Evolutionary conservation across 2,888 invertebrate genomes (phyloP).

Genomic region (Drosophila kuntzei): DNA sequence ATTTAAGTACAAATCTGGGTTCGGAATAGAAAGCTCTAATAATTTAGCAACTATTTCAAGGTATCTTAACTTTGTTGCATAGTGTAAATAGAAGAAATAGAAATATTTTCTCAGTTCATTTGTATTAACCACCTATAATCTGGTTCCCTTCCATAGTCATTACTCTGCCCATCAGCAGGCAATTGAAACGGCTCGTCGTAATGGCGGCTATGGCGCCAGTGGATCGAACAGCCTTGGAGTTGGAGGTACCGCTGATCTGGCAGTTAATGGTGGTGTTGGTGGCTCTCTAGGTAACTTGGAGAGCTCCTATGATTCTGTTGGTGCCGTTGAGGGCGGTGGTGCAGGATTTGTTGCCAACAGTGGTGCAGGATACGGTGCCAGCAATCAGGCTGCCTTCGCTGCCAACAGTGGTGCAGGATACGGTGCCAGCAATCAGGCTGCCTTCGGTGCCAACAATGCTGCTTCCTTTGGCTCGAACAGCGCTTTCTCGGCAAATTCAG

Average conservation of each 20-base stretch:
- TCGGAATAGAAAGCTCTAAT: not conserved
- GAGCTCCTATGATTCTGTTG: conserved; percentile 70
- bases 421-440: conserved; percentile 51
- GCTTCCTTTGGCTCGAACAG: conserved; percentile 65
- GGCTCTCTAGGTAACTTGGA: conserved; percentile 56
- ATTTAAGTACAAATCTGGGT: not conserved
- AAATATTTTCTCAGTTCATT: not conserved
- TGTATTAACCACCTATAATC: not conserved
- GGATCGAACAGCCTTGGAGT: conserved; percentile 42
- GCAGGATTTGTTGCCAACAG: conserved; percentile 71
- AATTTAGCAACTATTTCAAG: not conserved
- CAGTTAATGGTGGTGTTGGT: conserved; percentile 14
- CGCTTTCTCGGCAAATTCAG: conserved; percentile 59
- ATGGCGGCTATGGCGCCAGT: conserved; percentile 41
- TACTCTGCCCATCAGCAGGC: conserved; percentile 82
- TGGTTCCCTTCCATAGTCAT: conserved; percentile 69
- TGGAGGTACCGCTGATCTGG: conserved; percentile 32
- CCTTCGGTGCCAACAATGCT: conserved; percentile 37
- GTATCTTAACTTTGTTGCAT: conserved; percentile 6
- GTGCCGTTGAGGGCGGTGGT: conserved; percentile 57
- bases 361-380: conserved; percentile 68
- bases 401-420: conserved; percentile 72
- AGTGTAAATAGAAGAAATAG: conserved; percentile 5
- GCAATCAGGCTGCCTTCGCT: conserved; percentile 46
- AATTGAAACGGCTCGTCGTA: conserved; percentile 81